Base-by-base conservation (phyloP, 2,797 vertebrate species). In the Schizothorax lantsangensis region DNA sequence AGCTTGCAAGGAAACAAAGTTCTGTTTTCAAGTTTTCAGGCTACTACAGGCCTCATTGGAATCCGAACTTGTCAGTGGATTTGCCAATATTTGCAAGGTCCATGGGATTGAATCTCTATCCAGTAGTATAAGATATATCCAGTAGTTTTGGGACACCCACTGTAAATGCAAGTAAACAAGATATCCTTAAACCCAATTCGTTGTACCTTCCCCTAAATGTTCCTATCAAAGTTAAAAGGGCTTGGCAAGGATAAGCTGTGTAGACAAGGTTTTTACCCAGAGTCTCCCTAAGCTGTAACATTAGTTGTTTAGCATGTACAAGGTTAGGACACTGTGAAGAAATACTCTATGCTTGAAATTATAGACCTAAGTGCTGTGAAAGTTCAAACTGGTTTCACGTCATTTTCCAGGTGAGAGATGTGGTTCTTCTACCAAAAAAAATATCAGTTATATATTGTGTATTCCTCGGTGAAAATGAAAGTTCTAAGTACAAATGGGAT, bases 1-100 rank as follows among this genome's bases (percentile, higher is more conserved):
- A 78, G 75, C 49, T 57, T 78, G 49, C 74, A 10, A 77, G 14
- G 8, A 49, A 30, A 49, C 45, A 52, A 36, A 52, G 73, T 75
- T 52, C 8, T 52, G 19, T 52, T 33, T 33, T 52, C 2, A 49
- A 12, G 12, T 17, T 57, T 59, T 5, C 2, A 8, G 14, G 11
- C 21, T 79, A 23, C 21, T 36, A 17, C 26, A n/a, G 23, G 23
- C 23, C 33, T 21, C 6, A 38, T n/a, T 33, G 2, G 21, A 78
- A 15, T 75, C 6, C 3, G 0, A 21, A 33, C 17, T 52, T 75
- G 17, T 49, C 43, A 30, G 5, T 72, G 38, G 23, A 26, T 43
- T 73, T 45, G 21, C 38, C 69, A 72, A 0, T n/a, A 23, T 23
- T 43, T 72, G 69, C 11, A 45, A 43, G 38, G 2, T 15, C 5